Conservation (phyloP, 2,113 vertebrate genomes). For the Thamnophis sirtalis region DNA sequence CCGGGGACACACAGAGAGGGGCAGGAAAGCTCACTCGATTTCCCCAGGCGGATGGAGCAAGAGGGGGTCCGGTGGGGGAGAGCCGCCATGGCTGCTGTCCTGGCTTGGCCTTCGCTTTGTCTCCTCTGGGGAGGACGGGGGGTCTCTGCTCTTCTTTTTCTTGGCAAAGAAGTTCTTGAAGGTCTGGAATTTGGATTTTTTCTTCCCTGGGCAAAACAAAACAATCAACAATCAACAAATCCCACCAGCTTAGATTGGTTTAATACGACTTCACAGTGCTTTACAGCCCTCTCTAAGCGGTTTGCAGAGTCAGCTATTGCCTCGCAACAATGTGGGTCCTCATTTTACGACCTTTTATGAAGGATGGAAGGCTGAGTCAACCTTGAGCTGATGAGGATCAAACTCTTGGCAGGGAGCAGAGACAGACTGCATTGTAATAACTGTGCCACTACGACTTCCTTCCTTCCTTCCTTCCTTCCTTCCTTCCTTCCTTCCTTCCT, state of each 20-base stretch:
- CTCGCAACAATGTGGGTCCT: no score
- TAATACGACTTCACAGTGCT: neutral
- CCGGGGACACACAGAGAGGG: constrained; percentile 23
- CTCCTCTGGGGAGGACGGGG: constrained; percentile 45
- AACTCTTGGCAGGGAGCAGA: no score
- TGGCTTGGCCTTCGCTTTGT: constrained; percentile 71
- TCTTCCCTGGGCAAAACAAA: constrained; percentile 75
- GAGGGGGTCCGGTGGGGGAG: constrained; percentile 55
- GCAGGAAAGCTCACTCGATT: constrained; percentile 66
- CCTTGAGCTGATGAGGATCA: no score
- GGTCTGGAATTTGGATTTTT: constrained; percentile 89
- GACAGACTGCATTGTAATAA: no score
- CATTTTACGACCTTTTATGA: no score
- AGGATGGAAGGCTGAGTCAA: no score
- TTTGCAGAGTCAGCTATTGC: no score
- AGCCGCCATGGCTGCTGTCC: constrained; percentile 75
- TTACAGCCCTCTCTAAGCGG: no score
- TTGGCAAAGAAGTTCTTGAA: constrained; percentile 88
- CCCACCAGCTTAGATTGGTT: neutral
- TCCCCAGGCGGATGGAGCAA: constrained; percentile 56
- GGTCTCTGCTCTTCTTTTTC: constrained; percentile 87
- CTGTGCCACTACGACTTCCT: no score
- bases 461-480: no score
- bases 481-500: no score
- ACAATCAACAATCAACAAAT: neutral